These are phyloP conservation scores for Fundulus diaphanus DNA, from an alignment of 2,797 vertebrate genomes.

Conservation along the genomic window DNA sequence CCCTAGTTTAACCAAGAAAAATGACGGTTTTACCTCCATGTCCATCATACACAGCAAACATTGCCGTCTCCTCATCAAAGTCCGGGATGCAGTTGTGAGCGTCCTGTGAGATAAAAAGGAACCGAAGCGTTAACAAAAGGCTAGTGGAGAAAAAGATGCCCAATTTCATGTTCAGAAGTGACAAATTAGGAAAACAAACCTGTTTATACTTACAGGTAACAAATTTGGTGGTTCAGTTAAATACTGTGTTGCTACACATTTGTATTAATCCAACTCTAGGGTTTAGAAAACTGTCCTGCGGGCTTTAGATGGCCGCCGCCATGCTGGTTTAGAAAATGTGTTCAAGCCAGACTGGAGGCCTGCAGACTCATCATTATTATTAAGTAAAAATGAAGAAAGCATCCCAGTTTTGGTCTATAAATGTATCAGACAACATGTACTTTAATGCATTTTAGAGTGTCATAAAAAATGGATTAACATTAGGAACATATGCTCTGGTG, in stretches of 20 bases:
- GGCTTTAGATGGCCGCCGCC: too few species aligned
- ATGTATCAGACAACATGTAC: neutral
- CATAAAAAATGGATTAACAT: neutral
- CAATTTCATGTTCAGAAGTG: neutral
- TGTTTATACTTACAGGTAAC: too few species aligned
- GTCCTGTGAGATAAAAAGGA: constrained; percentile 81
- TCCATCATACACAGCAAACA: constrained; percentile 98
- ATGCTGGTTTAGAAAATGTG: too few species aligned
- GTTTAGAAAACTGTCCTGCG: too few species aligned
- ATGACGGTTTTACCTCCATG: constrained; percentile 87
- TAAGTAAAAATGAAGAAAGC: neutral
- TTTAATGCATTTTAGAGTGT: neutral
- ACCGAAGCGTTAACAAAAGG: constrained; percentile 23
- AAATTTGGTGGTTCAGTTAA: too few species aligned
- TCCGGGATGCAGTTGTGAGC: constrained; percentile 97
- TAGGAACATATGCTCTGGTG: too few species aligned
- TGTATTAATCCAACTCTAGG: too few species aligned
- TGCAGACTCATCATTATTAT: neutral
- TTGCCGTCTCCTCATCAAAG: constrained; percentile 93
- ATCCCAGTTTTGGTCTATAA: neutral
- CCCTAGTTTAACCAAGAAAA: neutral
- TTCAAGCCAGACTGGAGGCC: too few species aligned
- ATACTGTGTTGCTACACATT: too few species aligned
- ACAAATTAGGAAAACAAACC: neutral
- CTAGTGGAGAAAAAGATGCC: neutral